These are phyloP conservation scores for Papilio protenor DNA, from an alignment of 2,888 invertebrate species.

Conservation along the genomic window DNA sequence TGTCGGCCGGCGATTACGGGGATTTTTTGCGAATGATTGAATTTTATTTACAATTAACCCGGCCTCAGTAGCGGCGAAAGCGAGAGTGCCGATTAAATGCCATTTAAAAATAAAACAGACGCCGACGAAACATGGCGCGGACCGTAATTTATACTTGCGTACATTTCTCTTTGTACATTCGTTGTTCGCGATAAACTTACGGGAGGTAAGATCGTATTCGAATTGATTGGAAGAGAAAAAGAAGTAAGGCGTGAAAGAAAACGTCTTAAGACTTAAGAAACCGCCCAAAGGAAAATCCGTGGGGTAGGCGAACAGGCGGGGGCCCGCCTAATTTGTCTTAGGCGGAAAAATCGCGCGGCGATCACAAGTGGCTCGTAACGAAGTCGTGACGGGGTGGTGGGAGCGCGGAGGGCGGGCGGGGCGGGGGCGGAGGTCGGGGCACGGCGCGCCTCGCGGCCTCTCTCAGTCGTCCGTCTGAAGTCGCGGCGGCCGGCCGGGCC, in stretches of 20 bases:
- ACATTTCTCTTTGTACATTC: constrained; percentile 33
- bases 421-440: constrained; percentile 56
- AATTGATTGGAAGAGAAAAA: constrained; percentile 41
- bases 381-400: constrained; percentile 70
- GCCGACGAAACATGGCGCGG: constrained; percentile 70
- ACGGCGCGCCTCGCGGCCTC: constrained; percentile 67
- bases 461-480: constrained; percentile 84
- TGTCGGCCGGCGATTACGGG: constrained; percentile 76
- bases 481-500: constrained; percentile 84
- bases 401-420: constrained; percentile 56
- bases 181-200: not conserved
- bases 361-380: constrained; percentile 85
- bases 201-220: not conserved
- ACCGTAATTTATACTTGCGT: constrained; percentile 62
- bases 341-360: constrained; percentile 83
- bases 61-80: constrained; percentile 74
- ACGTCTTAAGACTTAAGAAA: constrained; percentile 70
- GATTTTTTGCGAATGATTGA: constrained; percentile 83
- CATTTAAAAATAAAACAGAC: constrained; percentile 83
- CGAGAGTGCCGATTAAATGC: constrained; percentile 82
- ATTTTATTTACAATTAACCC: constrained; percentile 84
- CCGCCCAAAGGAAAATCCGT: constrained; percentile 71
- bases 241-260: constrained; percentile 62
- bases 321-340: constrained; percentile 84
- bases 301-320: constrained; percentile 63